Evolutionary conservation across 2,113 vertebrate species (phyloP).

Genomic region (Ceyx cyanopectus): DNA sequence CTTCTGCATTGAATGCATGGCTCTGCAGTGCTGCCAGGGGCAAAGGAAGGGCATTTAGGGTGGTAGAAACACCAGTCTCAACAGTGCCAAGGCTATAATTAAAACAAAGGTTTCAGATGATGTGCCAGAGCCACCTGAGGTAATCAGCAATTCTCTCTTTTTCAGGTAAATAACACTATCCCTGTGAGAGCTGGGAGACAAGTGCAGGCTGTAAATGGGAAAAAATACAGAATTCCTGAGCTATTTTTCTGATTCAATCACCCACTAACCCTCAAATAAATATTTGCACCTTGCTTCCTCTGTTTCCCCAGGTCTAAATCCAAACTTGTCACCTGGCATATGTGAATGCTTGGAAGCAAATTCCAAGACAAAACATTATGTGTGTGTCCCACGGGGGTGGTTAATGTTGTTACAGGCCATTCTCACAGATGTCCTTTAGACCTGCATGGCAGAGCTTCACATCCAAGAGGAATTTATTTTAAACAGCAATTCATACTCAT

Average conservation of each 20-base stretch:
- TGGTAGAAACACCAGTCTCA: not conserved
- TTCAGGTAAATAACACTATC: not conserved
- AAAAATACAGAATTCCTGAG: not conserved
- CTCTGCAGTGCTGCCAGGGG: not conserved
- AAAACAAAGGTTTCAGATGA: not conserved
- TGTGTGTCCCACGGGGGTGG: not conserved
- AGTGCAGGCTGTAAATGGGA: not conserved
- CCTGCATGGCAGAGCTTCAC: not conserved
- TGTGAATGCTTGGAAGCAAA: not conserved
- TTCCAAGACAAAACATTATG: not conserved
- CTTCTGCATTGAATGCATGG: accelerated
- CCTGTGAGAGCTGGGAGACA: not conserved
- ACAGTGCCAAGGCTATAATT: not conserved
- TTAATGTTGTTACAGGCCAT: not conserved
- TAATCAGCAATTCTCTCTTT: not conserved
- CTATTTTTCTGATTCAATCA: not conserved
- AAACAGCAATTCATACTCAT: not conserved
- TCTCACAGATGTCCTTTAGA: not conserved
- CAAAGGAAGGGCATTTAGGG: not conserved
- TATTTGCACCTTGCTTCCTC: slow-evolving; percentile 7
- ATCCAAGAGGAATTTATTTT: not conserved
- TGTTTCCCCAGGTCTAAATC: not conserved
- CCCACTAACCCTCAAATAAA: not conserved
- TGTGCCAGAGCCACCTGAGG: not conserved
- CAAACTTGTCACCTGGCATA: not conserved